Conservation (phyloP, 2,888 invertebrate species). For the Eurytoma adleriae region DNA sequence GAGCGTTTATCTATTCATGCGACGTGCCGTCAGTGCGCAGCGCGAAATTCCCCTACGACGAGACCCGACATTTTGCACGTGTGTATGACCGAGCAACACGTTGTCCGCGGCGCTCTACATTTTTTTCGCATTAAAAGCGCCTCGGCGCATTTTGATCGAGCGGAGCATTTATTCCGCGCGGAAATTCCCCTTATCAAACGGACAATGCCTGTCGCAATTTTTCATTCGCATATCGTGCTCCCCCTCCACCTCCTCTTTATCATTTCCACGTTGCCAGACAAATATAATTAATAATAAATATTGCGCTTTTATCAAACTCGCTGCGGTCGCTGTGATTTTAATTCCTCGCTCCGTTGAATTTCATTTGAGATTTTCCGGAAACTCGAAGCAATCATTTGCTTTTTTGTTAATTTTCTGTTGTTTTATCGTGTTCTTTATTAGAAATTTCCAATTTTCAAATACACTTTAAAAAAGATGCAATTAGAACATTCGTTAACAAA, state of each 20-base stretch:
- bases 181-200: constrained; percentile 18
- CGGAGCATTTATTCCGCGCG: constrained; percentile 12
- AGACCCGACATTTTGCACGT: constrained; percentile 2
- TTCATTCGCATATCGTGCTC: neutral
- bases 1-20: constrained; percentile 49
- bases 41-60: constrained; percentile 14
- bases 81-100: constrained; percentile 4
- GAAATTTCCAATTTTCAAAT: too few relatives aligned
- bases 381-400: too few relatives aligned
- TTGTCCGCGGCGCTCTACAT: neutral
- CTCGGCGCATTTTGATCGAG: constrained; percentile 20
- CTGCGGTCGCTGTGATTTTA: too few relatives aligned
- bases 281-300: too few relatives aligned
- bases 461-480: too few relatives aligned
- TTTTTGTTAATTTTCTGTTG: too few relatives aligned
- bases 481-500: neutral
- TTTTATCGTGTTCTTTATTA: too few relatives aligned
- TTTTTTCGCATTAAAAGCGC: neutral
- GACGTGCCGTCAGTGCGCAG: constrained; percentile 18
- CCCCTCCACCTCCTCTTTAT: too few relatives aligned
- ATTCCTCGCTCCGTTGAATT: too few relatives aligned
- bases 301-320: too few relatives aligned
- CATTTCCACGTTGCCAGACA: too few relatives aligned
- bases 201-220: constrained; percentile 12
- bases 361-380: too few relatives aligned